Base-by-base conservation (phyloP, 2,888 invertebrate genomes). In the Hofmannophila pseudospretella region DNA sequence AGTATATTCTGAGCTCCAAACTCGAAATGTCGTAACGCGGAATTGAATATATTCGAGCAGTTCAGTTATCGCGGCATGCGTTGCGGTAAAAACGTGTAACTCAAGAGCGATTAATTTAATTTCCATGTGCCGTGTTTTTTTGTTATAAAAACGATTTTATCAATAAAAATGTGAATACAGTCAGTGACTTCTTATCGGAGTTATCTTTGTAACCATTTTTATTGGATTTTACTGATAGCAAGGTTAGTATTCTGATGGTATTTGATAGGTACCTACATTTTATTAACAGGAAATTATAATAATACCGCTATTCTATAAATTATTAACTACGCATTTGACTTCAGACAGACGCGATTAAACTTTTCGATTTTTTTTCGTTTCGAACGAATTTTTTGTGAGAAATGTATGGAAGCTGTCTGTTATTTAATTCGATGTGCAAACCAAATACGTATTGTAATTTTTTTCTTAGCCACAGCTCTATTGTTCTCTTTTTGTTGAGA, bases 141-240 rank as follows among this genome's bases (percentile, higher is more conserved):
- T 34, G 38, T 42, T 36, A 42, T 11, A 31, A 28, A 30, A 23
- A 10, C 22, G 19, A 19, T 27, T 22, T 63, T 60, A 65, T 71
- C 51, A 67, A 67, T 72, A 57, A 72, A 69, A 69, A 70, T 70
- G 67, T 70, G 65, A 68, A 54, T 44, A 44, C 7, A 2, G 8
- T 29, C n/a, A n/a, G 14, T n/a, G 1, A 3, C n/a, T 29, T 4
- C 2, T 14, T 29, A 12, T 14, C 10, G n/a, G 13, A 29, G n/a
- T 29, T 14, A 7, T 14, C 7, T 5, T 7, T 12, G 10, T 10
- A 4, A 10, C 7, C 7, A 11, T 11, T 27, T 27, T 23, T 27
- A 11, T 27, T 27, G 27, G 27, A 27, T 27, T 5, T 27, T 10
- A 7, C 7, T 4, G n/a, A 27, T 27, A 11, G 7, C 23, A 5